Conservation (phyloP, 2,113 vertebrate species). For the Lepisosteus osseus region DNA sequence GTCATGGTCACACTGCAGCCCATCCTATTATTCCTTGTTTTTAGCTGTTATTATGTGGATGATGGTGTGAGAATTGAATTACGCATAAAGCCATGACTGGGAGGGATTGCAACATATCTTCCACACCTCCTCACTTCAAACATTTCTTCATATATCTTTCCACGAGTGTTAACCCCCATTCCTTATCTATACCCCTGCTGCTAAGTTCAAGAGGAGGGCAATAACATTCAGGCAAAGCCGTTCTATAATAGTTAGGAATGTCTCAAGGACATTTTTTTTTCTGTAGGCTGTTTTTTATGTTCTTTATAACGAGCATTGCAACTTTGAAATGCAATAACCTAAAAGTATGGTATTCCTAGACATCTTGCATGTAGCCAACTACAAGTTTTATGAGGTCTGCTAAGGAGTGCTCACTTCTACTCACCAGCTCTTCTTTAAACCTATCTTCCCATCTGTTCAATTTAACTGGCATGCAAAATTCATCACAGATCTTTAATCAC, state of each 20-base stretch:
- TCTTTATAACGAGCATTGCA: neutral
- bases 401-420: no score
- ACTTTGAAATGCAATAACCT: neutral
- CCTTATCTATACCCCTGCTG: neutral
- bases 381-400: no score
- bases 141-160: neutral
- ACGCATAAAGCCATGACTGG: no score
- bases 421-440: no score
- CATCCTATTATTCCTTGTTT: no score
- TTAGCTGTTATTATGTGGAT: no score
- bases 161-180: neutral
- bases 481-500: no score
- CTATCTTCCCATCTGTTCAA: no score
- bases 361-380: no score
- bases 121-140: neutral
- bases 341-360: no score
- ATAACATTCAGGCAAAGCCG: neutral
- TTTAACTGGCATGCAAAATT: neutral
- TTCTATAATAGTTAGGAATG: neutral
- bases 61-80: no score
- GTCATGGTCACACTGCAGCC: no score
- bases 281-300: neutral
- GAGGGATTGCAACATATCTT: neutral
- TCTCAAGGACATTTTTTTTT: conserved; percentile 3
- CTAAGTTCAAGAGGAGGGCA: neutral